Evolutionary conservation across 2,888 invertebrate species (phyloP).

Genomic region (Empis stercorea): DNA sequence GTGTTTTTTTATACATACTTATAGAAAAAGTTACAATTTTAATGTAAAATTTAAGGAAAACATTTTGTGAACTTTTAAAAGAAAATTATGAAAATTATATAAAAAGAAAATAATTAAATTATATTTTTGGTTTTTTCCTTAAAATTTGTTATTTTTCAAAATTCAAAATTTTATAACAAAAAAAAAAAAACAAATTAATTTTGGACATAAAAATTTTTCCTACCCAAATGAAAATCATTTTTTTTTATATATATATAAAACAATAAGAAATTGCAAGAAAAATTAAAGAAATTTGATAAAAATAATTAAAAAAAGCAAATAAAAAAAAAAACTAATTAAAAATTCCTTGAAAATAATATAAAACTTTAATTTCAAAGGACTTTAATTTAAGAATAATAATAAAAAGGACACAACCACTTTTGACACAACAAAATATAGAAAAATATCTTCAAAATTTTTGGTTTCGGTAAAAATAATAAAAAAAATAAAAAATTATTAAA

Average conservation of each 20-base stretch:
- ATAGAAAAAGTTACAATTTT: neutral
- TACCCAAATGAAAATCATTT: no score
- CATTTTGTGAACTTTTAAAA: neutral
- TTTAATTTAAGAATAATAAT: neutral
- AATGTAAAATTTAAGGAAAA: neutral
- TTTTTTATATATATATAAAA: slow-evolving; percentile 8
- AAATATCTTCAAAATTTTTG: neutral
- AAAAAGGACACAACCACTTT: no score
- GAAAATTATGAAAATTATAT: neutral
- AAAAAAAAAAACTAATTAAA: neutral
- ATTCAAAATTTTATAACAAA: no score
- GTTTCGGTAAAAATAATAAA: neutral
- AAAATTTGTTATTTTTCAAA: no score
- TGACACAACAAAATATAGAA: neutral
- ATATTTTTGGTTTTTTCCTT: no score
- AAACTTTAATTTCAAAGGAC: slow-evolving; percentile 2
- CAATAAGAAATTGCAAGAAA: neutral
- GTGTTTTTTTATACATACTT: no score
- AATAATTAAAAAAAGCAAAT: no score
- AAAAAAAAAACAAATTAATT: no score
- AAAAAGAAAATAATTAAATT: no score
- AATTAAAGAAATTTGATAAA: no score
- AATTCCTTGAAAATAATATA: slow-evolving; percentile 3
- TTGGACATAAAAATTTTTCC: no score
- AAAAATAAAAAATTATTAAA: neutral